Evolutionary conservation across 2,888 invertebrate species (phyloP).

Genomic region (Drosophila robusta): DNA sequence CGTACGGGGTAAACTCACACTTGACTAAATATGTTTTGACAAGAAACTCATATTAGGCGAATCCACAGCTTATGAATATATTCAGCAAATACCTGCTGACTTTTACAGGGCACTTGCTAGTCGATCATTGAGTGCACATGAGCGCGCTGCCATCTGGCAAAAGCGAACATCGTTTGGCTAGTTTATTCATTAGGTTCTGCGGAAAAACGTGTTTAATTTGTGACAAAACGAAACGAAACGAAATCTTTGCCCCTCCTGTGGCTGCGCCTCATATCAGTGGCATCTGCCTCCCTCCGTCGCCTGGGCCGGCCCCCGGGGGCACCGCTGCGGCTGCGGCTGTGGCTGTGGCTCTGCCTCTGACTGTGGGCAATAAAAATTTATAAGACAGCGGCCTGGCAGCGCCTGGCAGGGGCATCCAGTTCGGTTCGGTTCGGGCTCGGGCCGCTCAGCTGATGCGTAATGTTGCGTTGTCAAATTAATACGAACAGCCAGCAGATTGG

Average conservation of each 20-base stretch:
- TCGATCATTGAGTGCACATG: background rate
- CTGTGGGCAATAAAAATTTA: constrained; percentile 51
- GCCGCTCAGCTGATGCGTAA: constrained; percentile 51
- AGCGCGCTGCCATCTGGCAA: constrained; percentile 5
- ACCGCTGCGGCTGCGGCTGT: background rate
- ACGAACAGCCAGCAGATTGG: constrained; percentile 38
- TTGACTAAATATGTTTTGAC: no score
- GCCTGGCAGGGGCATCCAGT: constrained; percentile 11
- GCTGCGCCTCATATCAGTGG: constrained; percentile 57
- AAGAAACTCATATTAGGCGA: no score
- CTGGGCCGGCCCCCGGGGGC: background rate
- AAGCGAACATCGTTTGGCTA: constrained; percentile 48
- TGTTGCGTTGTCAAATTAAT: constrained; percentile 65
- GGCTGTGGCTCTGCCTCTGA: background rate
- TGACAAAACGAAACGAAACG: constrained; percentile 78
- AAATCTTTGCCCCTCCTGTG: constrained; percentile 30
- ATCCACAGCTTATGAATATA: no score
- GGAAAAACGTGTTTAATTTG: constrained; percentile 84
- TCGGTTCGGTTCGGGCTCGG: constrained; percentile 6
- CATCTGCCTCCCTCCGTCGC: constrained; percentile 45
- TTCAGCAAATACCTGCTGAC: background rate
- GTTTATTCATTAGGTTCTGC: constrained; percentile 83
- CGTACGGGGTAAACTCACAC: no score
- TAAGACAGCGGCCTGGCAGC: constrained; percentile 8
- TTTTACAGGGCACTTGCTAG: constrained; percentile 18